Base-by-base conservation (phyloP, 2,113 vertebrate genomes). In the Cryptotis parvus region DNA sequence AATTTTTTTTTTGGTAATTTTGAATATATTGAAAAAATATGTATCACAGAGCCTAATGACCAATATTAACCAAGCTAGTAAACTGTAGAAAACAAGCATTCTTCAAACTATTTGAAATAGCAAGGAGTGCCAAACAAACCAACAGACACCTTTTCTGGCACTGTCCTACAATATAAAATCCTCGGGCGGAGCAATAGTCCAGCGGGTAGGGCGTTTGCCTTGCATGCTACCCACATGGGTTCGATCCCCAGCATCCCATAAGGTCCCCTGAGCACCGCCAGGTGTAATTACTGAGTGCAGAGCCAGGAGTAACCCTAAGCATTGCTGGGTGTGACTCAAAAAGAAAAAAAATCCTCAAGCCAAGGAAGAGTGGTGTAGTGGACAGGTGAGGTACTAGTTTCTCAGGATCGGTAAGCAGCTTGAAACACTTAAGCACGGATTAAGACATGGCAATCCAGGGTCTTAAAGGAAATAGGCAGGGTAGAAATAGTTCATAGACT, bases 61-160 rank as follows among this genome's bases (percentile, higher is more conserved):
- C 78, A 75, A 55, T 80, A 93, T 91, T 77, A 97, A 96, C 79
- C 70, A 78, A 73, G 0, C 85, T 94, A 91, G 96, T 93, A 93
- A 91, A 3, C 66, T 74, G 26, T 58, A 92, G 43, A 74, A 89
- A 90, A 85, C 37, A 86, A 61, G 1, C 22, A 68, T 77, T 92
- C 16, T 88, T 95, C 31, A n/a, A 87, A 31, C 37, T 76, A 94
- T 72, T 14, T 61, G 94, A 95, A 93, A 91, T 20, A 91, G 11
- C 65, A 84, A 87, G 90, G 68, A 70, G 72, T 65, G 16, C 72
- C 69, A 90, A 68, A 93, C 18, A 72, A 3, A 76, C 3, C n/a
- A 61, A n/a, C n/a, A 66, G 1, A 84, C 49, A 76, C 22, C 72
- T 16, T 6, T 89, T 91, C 29, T 77, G 41, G 37, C 12, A 75